Conservation (phyloP, 1,140 invertebrate genomes). For the Drosophila funebris region DNA sequence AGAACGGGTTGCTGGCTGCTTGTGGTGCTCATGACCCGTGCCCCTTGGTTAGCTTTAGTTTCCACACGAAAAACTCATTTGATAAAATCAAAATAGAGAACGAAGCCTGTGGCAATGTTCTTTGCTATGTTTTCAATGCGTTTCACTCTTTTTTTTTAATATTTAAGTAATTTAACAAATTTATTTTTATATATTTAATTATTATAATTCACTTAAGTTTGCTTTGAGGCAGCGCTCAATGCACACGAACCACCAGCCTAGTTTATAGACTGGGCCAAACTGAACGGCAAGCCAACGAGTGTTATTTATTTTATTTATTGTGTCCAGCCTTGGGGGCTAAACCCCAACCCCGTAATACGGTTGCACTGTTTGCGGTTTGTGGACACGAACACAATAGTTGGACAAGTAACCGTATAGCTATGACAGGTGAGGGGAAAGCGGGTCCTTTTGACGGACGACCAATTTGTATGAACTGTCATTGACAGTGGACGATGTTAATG, state of each 20-base stretch:
- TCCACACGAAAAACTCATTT: slow-evolving; percentile 69
- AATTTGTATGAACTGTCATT: slow-evolving; percentile 71
- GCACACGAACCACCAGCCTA: slow-evolving; percentile 37
- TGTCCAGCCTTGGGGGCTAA: no score
- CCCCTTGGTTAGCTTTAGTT: slow-evolving; percentile 1
- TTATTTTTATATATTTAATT: slow-evolving; percentile 12
- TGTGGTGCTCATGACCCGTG: slow-evolving; percentile 36
- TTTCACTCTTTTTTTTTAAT: slow-evolving; percentile 5
- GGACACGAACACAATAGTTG: slow-evolving; percentile 29
- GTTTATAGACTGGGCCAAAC: slow-evolving; percentile 53
- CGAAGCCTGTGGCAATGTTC: slow-evolving; percentile 6
- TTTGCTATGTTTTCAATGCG: background rate
- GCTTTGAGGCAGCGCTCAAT: slow-evolving; percentile 30
- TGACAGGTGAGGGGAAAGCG: background rate
- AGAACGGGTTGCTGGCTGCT: slow-evolving; percentile 57
- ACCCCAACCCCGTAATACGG: slow-evolving; percentile 14
- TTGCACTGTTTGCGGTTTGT: slow-evolving; percentile 21
- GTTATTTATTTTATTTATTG: slow-evolving; percentile 72
- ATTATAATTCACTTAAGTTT: slow-evolving; percentile 26
- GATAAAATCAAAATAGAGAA: slow-evolving; percentile 35
- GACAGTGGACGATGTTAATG: slow-evolving; percentile 70
- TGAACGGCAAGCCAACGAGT: slow-evolving; percentile 41
- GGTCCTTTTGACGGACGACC: slow-evolving; percentile 19
- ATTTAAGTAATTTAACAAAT: slow-evolving; percentile 1
- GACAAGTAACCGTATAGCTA: slow-evolving; percentile 20